Evolutionary conservation across 1,140 invertebrate genomes (phyloP), one percentile per base, ranked within the genome.

Genomic region (Phocides pigmalion): DNA sequence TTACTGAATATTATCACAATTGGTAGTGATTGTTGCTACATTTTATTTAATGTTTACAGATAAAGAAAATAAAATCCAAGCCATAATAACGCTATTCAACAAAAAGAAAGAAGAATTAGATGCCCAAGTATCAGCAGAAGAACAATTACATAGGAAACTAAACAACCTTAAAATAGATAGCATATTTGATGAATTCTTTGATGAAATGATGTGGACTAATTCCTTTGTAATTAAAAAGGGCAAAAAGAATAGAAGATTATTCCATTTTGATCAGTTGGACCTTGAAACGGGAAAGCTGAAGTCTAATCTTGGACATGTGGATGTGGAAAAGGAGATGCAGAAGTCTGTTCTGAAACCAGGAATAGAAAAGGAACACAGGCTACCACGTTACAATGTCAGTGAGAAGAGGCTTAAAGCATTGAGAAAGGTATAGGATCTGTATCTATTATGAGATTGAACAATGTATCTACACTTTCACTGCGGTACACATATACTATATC

Each of bases 311-410:
- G 82, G 90, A 41, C 67, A 75, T 32, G 78, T 91, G 5, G 92
- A 95, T 88, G 76, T 95, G 51, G 93, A 93, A 20, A 83, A 93
- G 62, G 76, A 93, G 64, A 87, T 96, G 86, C 80, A 94, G 66
- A 95, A 95, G 58, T 94, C 94, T 25, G 93, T 95, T 5, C 77
- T 96, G 2, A 92, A 92, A 28, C 92, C 94, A 5, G 95, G 94
- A 17, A 94, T 96, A 75, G 96, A 96, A 74, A 92, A 94, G 76
- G 71, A 94, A 16, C 90, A 94, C 51, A 72, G 82, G 15, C 80
- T 96, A 6, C 94, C 95, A 5, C 91, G 92, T 14, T 95, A 94
- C 74, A 81, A 93, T 68, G 76, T 94, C 1, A 94, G 92, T 68
- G 92, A 94, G 22, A 94, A 91, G 66, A 93, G 89, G 80, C 81